A percentile compares a stretch with the other conserved stretches of the same genome.
phyloP scores from a whole-genome alignment of 2,113 vertebrate species.

The Oreochromis tanganicae region DNA sequence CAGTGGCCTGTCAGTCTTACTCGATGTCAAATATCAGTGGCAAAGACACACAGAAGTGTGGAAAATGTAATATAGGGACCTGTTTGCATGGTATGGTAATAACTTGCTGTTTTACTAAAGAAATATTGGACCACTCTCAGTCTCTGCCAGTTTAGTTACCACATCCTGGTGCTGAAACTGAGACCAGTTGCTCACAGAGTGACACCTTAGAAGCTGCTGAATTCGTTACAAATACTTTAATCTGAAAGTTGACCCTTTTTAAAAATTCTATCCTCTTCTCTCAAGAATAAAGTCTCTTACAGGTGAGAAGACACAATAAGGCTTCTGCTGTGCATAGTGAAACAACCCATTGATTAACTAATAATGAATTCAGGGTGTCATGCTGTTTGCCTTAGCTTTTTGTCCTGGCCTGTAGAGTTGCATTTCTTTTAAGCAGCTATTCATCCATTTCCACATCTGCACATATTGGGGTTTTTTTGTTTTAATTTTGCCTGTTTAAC shows the following conservation, averaged over 20 bases:
- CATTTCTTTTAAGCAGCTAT: constrained; percentile 1
- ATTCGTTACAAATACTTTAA: neutral
- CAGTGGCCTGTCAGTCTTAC: neutral
- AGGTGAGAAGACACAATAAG: neutral
- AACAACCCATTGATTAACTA: constrained; percentile 1
- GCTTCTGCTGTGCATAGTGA: neutral
- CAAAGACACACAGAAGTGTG: neutral
- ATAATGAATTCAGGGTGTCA: constrained; percentile 13
- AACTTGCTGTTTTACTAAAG: neutral
- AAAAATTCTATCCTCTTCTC: neutral
- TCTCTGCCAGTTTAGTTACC: neutral
- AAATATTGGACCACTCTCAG: neutral
- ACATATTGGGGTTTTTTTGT: neutral
- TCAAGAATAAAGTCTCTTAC: neutral
- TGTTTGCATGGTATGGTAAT: neutral
- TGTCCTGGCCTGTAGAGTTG: neutral
- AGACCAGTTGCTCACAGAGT: neutral
- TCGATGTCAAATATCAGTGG: neutral
- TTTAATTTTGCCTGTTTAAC: neutral
- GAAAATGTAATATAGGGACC: neutral
- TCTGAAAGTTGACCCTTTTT: neutral
- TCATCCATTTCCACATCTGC: neutral
- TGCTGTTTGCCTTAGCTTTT: constrained; percentile 5
- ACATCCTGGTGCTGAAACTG: neutral
- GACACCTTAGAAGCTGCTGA: neutral